Evolutionary conservation across 2,888 invertebrate genomes (phyloP), one percentile per base, ranked within the genome.

Genomic region (Nomada fabriciana): DNA sequence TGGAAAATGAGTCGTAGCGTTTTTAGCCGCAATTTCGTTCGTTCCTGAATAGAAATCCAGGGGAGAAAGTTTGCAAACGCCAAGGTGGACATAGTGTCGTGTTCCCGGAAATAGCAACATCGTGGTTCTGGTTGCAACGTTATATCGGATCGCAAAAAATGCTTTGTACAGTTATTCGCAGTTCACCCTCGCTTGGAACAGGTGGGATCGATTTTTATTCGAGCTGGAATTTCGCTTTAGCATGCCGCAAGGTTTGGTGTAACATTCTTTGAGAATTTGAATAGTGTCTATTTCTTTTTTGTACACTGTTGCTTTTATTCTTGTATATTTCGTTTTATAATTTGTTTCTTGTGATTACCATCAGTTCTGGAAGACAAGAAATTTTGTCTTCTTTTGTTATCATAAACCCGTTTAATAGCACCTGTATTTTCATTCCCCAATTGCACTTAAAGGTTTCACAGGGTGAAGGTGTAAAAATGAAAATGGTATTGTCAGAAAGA

Each of bases 41-140:
- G 23, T 36, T 70, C 43, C 2, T 0, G 25, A 29, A 42, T n/a
- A 25, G 18, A 73, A 42, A 60, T 50, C 20, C n/a, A 47, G 0
- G 18, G 15, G 81, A 71, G 81, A 82, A 80, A 80, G 80, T 74
- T 23, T 29, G 57, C 53, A 47, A 69, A 50, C 42, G 47, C 42
- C 29, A 29, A 18, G 20, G 4, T 3, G 23, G 18, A 5, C 20
- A 18, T 13, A 42, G 80, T 65, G 15, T 80, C 80, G 72, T 47
- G 68, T 80, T 80, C 64, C 15, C 80, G 69, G 80, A 80, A 80
- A 80, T 80, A 57, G 29, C 61, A 13, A 55, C 60, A 55, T 42
- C 69, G 69, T 60, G 25, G 55, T 65, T 78, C 78, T 69, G 68
- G 73, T 69, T 73, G 80, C 80, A 79, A 80, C 20, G 25, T 65